Base-by-base conservation (phyloP, 2,888 invertebrate genomes). In the Nycteola revayana region DNA sequence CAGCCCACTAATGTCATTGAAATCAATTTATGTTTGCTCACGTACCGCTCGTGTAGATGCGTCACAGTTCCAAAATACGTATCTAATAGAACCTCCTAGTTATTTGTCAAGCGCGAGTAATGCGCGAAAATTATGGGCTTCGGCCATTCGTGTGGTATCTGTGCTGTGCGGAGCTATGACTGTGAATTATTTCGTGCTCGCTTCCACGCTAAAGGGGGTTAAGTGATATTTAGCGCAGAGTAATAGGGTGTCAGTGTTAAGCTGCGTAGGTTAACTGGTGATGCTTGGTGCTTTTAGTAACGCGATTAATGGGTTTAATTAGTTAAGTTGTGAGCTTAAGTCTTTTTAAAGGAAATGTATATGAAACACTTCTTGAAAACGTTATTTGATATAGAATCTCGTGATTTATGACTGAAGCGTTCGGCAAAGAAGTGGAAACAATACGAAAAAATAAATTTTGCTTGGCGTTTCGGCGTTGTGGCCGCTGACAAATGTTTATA, bases 31-130 rank as follows among this genome's bases (percentile, higher is more conserved):
- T 60, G 51, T 46, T 48, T 9, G 45, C 42, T 44, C 38, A 48
- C 55, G 55, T 42, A 45, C 26, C 41, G 36, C 44, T 49, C 31
- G 27, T 29, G 36, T 46, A 28, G 36, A 46, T 43, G 41, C 42
- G 58, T 7, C 21, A 2, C 21, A 21, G n/a, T n/a, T 21, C 21
- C n/a, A n/a, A n/a, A 14, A 14, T 14, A 14, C 5, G 3, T 14
- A 14, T 5, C 14, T 14, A 14, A 2, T 2, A 14, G 14, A 2
- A 14, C 14, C 14, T 14, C 10, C 17, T 31, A 10, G 3, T 55
- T 51, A 58, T 59, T 58, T 58, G 58, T 58, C 59, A 58, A 46
- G 44, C 23, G 31, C 54, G 51, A 45, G 36, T 54, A 51, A 51
- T 50, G 58, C 25, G 42, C 42, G 32, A 29, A 36, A 60, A 48